Conservation (phyloP, 2,797 vertebrate genomes). For the Macropus fuliginosus region DNA sequence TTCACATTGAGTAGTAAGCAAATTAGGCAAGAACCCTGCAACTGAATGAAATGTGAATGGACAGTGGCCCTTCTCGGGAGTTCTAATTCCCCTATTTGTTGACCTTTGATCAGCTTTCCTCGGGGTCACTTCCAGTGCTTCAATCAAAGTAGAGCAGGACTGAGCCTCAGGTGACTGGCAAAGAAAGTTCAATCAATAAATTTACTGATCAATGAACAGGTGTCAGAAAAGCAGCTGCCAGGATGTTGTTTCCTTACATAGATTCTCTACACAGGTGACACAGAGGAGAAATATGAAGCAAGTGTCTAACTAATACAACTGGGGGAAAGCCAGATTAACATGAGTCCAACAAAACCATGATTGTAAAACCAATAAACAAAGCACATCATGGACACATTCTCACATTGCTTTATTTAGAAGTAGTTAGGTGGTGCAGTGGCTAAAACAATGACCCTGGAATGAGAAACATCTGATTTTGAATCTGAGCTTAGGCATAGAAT, state of each 20-base stretch:
- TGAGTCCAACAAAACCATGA: not conserved
- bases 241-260: slow-evolving; percentile 35
- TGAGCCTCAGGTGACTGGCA: slow-evolving; percentile 39
- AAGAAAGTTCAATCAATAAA: slow-evolving; percentile 15
- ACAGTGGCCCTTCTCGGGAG: not conserved
- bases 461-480: not conserved
- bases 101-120: slow-evolving; percentile 7
- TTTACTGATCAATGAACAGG: slow-evolving; percentile 65
- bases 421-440: not conserved
- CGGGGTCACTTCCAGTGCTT: not conserved
- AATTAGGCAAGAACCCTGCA: not conserved
- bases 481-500: not conserved
- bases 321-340: not conserved
- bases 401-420: not conserved
- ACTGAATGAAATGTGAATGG: slow-evolving; percentile 45
- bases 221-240: slow-evolving; percentile 24
- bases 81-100: not conserved
- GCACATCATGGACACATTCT: not conserved
- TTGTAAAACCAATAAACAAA: not conserved
- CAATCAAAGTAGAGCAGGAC: not conserved
- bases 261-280: not conserved
- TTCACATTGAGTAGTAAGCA: not conserved
- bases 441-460: not conserved
- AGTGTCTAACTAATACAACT: not conserved
- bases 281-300: not conserved